These are phyloP conservation scores for Sebastes ruberrimus DNA, from an alignment of 2,797 vertebrate species.

Conservation along the genomic window DNA sequence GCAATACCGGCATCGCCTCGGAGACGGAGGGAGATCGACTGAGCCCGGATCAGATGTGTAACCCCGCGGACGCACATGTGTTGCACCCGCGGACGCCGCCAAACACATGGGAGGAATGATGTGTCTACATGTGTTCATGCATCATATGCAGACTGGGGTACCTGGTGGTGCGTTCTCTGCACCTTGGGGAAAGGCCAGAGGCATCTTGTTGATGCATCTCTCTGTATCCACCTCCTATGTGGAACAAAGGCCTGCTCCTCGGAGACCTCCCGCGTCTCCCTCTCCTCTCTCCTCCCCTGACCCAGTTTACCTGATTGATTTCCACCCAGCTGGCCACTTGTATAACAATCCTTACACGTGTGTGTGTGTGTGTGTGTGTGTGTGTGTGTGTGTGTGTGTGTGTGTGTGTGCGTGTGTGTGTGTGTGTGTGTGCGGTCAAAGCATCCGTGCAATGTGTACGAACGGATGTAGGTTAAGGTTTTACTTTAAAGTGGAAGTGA, in stretches of 20 bases:
- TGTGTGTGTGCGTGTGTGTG: neutral
- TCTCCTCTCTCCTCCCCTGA: slow-evolving; percentile 58
- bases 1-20: slow-evolving; percentile 17
- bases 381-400: neutral
- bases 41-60: slow-evolving; percentile 42
- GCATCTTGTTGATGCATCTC: slow-evolving; percentile 66
- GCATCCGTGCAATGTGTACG: neutral
- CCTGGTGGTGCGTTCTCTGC: slow-evolving; percentile 29
- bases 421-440: slow-evolving; percentile 7
- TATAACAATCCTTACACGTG: slow-evolving; percentile 51
- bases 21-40: slow-evolving; percentile 14
- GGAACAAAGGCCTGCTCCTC: slow-evolving; percentile 71
- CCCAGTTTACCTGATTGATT: slow-evolving; percentile 79
- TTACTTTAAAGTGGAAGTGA: neutral
- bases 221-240: slow-evolving; percentile 55
- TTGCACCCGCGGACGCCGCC: neutral
- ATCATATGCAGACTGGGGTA: slow-evolving; percentile 35
- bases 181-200: slow-evolving; percentile 35
- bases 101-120: slow-evolving; percentile 33
- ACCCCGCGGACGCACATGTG: slow-evolving; percentile 30
- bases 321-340: slow-evolving; percentile 67
- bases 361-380: neutral
- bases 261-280: slow-evolving; percentile 59
- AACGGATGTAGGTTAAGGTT: slow-evolving; percentile 8
- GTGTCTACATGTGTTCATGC: slow-evolving; percentile 45